Conservation (phyloP, 2,113 vertebrate genomes). For the Microcebus murinus region DNA sequence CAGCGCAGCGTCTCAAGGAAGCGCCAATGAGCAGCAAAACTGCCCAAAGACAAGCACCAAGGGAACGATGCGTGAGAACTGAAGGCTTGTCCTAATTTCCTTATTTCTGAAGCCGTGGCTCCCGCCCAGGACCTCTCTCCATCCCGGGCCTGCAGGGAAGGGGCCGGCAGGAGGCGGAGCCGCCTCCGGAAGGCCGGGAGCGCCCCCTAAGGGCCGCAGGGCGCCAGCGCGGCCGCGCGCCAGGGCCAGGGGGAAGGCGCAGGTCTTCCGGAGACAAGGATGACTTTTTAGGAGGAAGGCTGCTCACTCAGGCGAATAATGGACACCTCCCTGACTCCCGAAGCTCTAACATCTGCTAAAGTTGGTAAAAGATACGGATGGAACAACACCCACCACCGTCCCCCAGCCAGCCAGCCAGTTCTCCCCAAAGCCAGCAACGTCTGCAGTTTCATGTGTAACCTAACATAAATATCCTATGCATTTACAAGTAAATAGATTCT, state of each 20-base stretch:
- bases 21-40: neutral
- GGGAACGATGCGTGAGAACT: neutral
- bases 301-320: neutral
- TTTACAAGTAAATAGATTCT: neutral
- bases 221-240: neutral
- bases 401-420: neutral
- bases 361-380: neutral
- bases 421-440: neutral
- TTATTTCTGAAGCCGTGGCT: neutral
- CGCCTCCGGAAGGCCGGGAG: neutral
- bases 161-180: neutral
- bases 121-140: neutral
- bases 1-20: neutral
- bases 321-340: neutral
- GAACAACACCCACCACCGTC: neutral
- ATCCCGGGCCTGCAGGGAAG: fast-evolving
- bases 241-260: fast-evolving
- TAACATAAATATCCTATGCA: neutral
- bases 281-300: neutral
- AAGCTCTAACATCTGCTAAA: neutral
- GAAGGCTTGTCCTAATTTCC: neutral
- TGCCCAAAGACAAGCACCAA: neutral
- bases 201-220: conserved; percentile 70
- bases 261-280: neutral
- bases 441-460: neutral